phyloP scores from a whole-genome alignment of 2,797 vertebrate species.

The Anguilla obscura region DNA sequence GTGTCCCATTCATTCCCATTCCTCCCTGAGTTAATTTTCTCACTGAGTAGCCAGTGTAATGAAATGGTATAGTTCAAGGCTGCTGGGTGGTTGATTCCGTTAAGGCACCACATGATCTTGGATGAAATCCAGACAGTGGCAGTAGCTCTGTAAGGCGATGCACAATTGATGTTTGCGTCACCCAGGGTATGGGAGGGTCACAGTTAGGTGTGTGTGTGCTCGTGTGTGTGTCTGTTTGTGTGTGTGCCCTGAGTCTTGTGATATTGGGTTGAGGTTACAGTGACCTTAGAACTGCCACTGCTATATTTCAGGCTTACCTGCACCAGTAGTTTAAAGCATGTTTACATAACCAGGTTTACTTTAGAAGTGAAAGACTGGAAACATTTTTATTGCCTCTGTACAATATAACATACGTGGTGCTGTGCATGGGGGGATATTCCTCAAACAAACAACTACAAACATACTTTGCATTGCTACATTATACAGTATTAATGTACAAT shows the following conservation, averaged over 20 bases:
- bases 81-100: too few relatives aligned
- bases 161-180: too few relatives aligned
- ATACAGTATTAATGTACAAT: not conserved
- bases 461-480: not conserved
- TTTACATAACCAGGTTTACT: conserved; percentile 1
- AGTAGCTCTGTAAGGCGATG: too few relatives aligned
- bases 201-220: too few relatives aligned
- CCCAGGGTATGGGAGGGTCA: too few relatives aligned
- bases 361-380: not conserved
- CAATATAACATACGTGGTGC: not conserved
- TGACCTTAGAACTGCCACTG: not conserved
- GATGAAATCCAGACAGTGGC: too few relatives aligned
- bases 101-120: too few relatives aligned
- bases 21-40: not conserved
- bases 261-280: not conserved
- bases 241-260: not conserved
- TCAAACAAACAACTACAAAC: not conserved
- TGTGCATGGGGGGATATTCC: not conserved
- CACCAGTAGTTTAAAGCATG: not conserved
- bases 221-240: too few relatives aligned
- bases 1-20: not conserved
- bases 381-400: not conserved
- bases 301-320: not conserved
- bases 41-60: too few relatives aligned
- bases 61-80: too few relatives aligned